Base-by-base conservation (phyloP, 2,888 invertebrate species). In the Caenorhabditis sulstoni region DNA sequence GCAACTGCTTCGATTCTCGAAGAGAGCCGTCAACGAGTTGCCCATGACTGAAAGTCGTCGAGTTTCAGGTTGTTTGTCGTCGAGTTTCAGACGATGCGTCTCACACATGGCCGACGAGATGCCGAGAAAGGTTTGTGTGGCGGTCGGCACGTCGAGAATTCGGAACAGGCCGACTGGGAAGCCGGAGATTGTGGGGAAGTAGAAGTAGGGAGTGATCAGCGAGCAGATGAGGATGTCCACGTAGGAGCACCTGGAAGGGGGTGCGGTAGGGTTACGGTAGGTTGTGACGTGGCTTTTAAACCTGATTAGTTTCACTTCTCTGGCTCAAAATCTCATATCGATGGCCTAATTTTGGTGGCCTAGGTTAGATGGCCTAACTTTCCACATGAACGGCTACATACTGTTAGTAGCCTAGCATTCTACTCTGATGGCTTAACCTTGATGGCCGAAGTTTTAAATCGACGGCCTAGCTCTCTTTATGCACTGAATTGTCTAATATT, bases 181-280 rank as follows among this genome's bases (percentile, higher is more conserved):
- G 1, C 73, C 64, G 29, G 73, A 64, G 14, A 73, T 58, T 18
- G 64, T 64, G 16, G 73, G 73, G 20, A 73, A 73, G n/a, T 64
- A 73, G 20, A 73, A 73, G 52, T 73, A 73, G 1, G 73, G 73
- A 23, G 73, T 73, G 18, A 73, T 73, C 4, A 73, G 64, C 7
- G 64, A 73, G 20, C 73, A 73, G 8, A 65, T 41, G 12, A 64
- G n/a, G 2, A 73, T 64, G 14, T 73, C 73, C 20, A 55, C 39
- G 14, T 58, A 64, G 20, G 41, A 64, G 16, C 73, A 73, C 73
- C 73, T 73, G 45, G 3, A 70, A 53, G 1, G 2, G 0, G 22
- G n/a, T n/a, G n/a, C n/a, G n/a, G n/a, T n/a, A n/a, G n/a, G n/a
- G n/a, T n/a, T n/a, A n/a, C n/a, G n/a, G n/a, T n/a, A n/a, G n/a